Evolutionary conservation across 2,113 vertebrate genomes (phyloP).

Genomic region (Hemiprocne comata): DNA sequence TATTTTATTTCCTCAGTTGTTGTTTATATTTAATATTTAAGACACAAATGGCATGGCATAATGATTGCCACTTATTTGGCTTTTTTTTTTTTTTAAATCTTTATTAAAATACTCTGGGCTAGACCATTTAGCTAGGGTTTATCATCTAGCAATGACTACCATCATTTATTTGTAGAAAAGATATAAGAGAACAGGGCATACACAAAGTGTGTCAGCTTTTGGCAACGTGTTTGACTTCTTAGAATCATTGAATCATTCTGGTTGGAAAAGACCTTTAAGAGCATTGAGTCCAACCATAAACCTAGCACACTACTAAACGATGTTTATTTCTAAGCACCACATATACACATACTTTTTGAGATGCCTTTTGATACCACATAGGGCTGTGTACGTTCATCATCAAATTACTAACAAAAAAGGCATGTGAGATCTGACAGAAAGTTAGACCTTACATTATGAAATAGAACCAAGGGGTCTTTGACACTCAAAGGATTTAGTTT

Average conservation of each 20-base stretch:
- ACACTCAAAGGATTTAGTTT: neutral
- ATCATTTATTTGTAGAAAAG: neutral
- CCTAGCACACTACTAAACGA: neutral
- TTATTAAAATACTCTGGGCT: neutral
- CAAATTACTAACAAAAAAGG: neutral
- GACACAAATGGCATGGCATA: neutral
- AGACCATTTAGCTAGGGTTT: neutral
- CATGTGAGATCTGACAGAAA: neutral
- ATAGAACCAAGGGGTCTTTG: neutral
- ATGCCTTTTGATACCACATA: neutral
- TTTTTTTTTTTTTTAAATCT: neutral
- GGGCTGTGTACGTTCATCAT: neutral
- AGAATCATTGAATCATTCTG: neutral
- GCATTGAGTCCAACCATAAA: too few species aligned
- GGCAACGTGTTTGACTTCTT: neutral
- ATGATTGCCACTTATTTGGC: neutral
- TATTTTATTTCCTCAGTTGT: neutral
- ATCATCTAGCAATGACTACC: neutral
- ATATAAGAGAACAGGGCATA: neutral
- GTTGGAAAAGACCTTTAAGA: neutral
- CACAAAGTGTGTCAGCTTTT: neutral
- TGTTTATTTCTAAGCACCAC: too few species aligned
- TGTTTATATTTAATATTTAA: neutral
- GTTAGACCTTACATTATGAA: neutral
- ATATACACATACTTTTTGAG: neutral